These are phyloP conservation scores for Lochmaea crataegi DNA, from an alignment of 2,888 invertebrate species.

Conservation along the genomic window DNA sequence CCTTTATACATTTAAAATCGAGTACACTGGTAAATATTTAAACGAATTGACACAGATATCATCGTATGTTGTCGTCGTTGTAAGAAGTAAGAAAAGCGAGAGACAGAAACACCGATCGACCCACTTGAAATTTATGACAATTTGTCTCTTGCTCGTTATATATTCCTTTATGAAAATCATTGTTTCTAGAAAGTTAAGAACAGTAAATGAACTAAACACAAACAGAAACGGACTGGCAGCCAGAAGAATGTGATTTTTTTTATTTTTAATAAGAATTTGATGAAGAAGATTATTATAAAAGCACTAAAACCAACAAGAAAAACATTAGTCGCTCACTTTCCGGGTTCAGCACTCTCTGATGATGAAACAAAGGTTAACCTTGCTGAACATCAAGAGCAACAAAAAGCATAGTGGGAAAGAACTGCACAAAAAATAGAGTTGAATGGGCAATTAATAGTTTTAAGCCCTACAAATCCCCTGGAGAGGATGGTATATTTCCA, in stretches of 20 bases:
- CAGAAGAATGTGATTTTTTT: not conserved
- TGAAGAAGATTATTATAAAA: no score
- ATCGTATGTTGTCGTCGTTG: not conserved
- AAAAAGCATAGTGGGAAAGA: no score
- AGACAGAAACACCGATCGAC: constrained; percentile 26
- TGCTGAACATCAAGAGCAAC: no score
- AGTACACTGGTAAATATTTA: constrained; percentile 4
- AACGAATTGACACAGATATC: constrained; percentile 2
- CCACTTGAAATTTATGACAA: constrained; percentile 49
- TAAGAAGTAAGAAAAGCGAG: not conserved
- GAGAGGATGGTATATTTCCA: no score
- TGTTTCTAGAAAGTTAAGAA: constrained; percentile 56
- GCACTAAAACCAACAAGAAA: no score
- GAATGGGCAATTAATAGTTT: no score
- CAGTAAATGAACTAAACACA: constrained; percentile 24
- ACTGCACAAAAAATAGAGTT: no score
- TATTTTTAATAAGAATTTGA: no score
- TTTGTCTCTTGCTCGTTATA: constrained; percentile 46
- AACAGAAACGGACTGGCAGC: constrained; percentile 13
- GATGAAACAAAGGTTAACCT: no score
- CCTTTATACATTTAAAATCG: not conserved
- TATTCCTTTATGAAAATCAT: constrained; percentile 52
- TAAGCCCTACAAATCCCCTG: no score
- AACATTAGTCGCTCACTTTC: no score
- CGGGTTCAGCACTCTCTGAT: no score